These are phyloP conservation scores for Podarcis raffonei DNA, from an alignment of 2,113 vertebrate genomes.

Conservation along the genomic window DNA sequence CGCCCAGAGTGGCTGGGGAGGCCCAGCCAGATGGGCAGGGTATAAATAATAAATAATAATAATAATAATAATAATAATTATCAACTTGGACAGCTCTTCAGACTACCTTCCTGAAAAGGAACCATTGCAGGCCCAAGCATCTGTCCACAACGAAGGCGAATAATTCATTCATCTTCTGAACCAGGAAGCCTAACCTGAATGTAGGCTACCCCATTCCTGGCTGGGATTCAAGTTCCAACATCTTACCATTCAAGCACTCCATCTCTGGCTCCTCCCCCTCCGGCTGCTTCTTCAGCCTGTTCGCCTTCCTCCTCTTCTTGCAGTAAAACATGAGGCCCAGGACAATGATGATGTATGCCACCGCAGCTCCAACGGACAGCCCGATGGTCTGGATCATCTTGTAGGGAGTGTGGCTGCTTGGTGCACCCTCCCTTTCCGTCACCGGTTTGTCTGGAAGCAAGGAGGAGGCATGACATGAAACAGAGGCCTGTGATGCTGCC, in stretches of 20 bases:
- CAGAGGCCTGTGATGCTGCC: accelerated
- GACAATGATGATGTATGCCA: slow-evolving; percentile 96
- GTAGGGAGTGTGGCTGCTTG: slow-evolving; percentile 86
- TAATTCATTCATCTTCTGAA: background rate
- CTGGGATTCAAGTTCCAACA: background rate
- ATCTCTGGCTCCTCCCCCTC: slow-evolving; percentile 95
- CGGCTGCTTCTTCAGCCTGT: slow-evolving; percentile 86
- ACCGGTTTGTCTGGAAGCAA: slow-evolving; percentile 84
- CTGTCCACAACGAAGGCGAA: background rate
- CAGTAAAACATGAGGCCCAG: slow-evolving; percentile 99
- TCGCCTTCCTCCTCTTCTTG: slow-evolving; percentile 94
- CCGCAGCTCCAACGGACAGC: slow-evolving; percentile 92
- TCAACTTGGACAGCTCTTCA: background rate
- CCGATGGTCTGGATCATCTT: slow-evolving; percentile 99
- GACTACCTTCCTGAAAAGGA: background rate
- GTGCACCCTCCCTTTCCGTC: slow-evolving; percentile 44
- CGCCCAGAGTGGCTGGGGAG: too few species aligned
- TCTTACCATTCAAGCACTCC: slow-evolving; percentile 94
- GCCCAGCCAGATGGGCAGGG: too few species aligned
- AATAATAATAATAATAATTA: too few species aligned
- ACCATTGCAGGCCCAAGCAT: background rate
- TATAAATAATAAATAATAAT: too few species aligned
- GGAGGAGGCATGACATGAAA: background rate
- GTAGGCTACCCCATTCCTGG: background rate
- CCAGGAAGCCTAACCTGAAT: background rate